These are phyloP conservation scores for Microcebus griseorufus DNA, from an alignment of 2,113 vertebrate genomes.

Conservation along the genomic window DNA sequence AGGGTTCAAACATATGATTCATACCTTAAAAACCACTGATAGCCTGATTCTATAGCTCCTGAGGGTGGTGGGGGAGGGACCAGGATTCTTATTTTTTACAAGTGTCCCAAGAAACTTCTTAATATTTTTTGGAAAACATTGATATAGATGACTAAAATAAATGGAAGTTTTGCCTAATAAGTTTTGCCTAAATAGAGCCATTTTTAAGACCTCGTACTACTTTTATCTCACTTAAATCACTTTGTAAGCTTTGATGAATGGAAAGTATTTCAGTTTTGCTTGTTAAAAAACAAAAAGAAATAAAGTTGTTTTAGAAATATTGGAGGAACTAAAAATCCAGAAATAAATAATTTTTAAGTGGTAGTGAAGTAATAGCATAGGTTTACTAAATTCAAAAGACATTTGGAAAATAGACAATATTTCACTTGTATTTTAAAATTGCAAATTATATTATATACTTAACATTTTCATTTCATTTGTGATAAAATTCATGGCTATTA, in stretches of 20 bases:
- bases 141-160: background rate
- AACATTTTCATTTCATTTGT: conserved; percentile 13
- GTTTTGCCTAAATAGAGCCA: background rate
- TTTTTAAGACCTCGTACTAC: background rate
- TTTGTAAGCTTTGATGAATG: background rate
- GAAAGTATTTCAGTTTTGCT: background rate
- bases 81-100: background rate
- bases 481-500: background rate
- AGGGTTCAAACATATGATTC: background rate
- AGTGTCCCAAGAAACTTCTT: background rate
- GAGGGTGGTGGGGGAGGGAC: background rate
- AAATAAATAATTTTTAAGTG: background rate
- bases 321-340: background rate
- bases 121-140: conserved; percentile 16
- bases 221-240: conserved; percentile 4
- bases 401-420: background rate
- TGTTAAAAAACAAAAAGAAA: conserved; percentile 32
- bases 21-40: background rate
- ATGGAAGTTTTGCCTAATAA: background rate
- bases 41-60: background rate
- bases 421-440: background rate
- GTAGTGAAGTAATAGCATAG: background rate
- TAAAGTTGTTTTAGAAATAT: background rate
- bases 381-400: background rate
- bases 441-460: background rate